Evolutionary conservation across 2,797 vertebrate species (phyloP), one percentile per base, ranked within the genome.

Genomic region (Borostomias antarcticus): DNA sequence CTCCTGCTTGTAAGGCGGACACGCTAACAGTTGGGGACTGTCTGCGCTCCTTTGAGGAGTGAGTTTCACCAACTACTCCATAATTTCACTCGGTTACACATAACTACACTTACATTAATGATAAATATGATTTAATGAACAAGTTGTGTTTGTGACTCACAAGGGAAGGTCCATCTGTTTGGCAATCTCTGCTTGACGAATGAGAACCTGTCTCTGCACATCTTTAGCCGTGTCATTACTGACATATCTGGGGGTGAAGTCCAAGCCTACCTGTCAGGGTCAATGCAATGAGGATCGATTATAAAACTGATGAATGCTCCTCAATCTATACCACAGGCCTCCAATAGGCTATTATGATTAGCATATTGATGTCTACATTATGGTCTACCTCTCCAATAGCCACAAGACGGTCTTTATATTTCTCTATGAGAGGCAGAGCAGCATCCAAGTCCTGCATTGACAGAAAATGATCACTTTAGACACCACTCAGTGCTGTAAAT

Each of bases 181-280:
- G 56, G 96, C 96, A 45, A 99, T 71, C 58, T 96, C 93, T 56
- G 91, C 88, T 82, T 98, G 98, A 75, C 85, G 92, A 79, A 93
- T 92, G 43, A 99, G 92, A 70, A 97, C 96, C 80, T 93, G 90
- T 86, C 95, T 94, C 65, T 99, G 98, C 63, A 56, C 89, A 60
- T 96, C 94, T 78, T 97, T 99, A 68, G 95, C 92, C 0, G 82
- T 83, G 15, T 96, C 92, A 0, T 62, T 89, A 66, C 62, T 88
- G 64, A 95, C 92, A 82, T 93, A 91, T 64, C 95, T 92, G 21
- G 96, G 97, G 23, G 94, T 95, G 78, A 98, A 99, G 89, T 99
- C 97, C 75, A 99, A 89, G 60, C 98, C 98, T 59, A 99, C 96
- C 97, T 98, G 69, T 1, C 23, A 35, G 1, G 53, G 23, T 32